Evolutionary conservation across 2,888 invertebrate species (phyloP).

Genomic region (Steinernema hermaphroditum): DNA sequence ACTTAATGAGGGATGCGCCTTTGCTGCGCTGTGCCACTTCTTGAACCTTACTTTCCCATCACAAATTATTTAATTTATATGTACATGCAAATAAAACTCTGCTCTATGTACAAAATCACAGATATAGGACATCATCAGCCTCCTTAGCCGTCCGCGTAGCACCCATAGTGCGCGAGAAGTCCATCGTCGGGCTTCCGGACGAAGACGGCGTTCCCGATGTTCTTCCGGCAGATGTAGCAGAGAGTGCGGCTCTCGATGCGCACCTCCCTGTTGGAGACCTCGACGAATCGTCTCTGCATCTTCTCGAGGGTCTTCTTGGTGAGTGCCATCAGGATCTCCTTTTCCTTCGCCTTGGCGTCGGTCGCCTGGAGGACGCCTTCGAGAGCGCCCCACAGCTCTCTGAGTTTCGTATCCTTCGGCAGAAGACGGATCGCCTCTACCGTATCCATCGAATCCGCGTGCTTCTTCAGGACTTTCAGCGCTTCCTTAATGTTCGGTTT

Average conservation of each 20-base stretch:
- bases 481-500: conserved; percentile 80
- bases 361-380: conserved; percentile 81
- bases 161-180: background rate
- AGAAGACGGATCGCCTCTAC: conserved; percentile 76
- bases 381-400: conserved; percentile 72
- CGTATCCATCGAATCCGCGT: conserved; percentile 83
- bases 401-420: conserved; percentile 79
- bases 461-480: conserved; percentile 79
- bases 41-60: too few species aligned
- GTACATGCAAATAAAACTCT: conserved; percentile 1
- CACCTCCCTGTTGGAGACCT: background rate
- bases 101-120: background rate
- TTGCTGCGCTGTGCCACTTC: too few species aligned
- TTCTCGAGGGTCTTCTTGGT: background rate
- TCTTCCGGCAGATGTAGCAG: conserved; percentile 11
- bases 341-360: conserved; percentile 70
- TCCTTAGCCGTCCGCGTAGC: background rate
- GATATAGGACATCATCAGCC: background rate
- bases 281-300: background rate
- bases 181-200: conserved; percentile 4
- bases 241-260: background rate
- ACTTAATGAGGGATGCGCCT: too few species aligned
- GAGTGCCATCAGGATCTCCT: conserved; percentile 38
- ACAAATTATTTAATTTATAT: background rate
- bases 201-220: conserved; percentile 9